Conservation (phyloP, 2,888 invertebrate species). For the Diarsia rubi region DNA sequence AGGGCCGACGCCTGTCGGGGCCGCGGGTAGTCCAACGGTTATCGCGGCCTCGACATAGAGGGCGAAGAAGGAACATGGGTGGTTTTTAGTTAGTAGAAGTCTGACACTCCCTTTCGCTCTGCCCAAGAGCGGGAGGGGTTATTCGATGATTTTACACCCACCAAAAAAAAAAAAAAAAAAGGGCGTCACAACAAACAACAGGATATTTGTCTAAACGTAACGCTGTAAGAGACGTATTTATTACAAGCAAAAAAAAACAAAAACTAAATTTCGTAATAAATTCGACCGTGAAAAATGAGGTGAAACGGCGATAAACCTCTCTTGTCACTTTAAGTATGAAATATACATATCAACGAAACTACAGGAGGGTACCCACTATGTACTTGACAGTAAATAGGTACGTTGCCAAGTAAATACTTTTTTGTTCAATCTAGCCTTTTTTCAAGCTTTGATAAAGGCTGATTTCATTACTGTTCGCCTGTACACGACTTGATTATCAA, state of each 20-base stretch:
- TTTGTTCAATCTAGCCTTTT: conserved; percentile 13
- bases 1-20: too few relatives aligned
- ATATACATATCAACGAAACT: conserved; percentile 52
- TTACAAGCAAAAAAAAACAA: conserved; percentile 44
- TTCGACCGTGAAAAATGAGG: conserved; percentile 50
- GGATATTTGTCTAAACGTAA: conserved; percentile 4
- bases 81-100: too few relatives aligned
- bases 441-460: conserved; percentile 7
- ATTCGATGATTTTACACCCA: too few relatives aligned
- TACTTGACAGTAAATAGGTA: conserved; percentile 30
- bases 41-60: too few relatives aligned
- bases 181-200: conserved; percentile 17
- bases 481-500: conserved; percentile 28
- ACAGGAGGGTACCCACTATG: conserved; percentile 15
- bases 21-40: too few relatives aligned
- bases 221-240: conserved; percentile 31
- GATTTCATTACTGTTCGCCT: conserved; percentile 35
- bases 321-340: conserved; percentile 59
- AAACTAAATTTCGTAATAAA: conserved; percentile 54
- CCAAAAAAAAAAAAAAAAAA: too few relatives aligned
- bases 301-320: conserved; percentile 37
- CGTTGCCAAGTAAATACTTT: conserved; percentile 13
- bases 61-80: too few relatives aligned
- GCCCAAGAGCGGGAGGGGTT: too few relatives aligned
- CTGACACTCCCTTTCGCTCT: too few relatives aligned